Percentiles rank a stretch among this genome's conserved stretches.
phyloP scores from a whole-genome alignment of 2,797 vertebrate species.

The Hippoglossus hippoglossus region DNA sequence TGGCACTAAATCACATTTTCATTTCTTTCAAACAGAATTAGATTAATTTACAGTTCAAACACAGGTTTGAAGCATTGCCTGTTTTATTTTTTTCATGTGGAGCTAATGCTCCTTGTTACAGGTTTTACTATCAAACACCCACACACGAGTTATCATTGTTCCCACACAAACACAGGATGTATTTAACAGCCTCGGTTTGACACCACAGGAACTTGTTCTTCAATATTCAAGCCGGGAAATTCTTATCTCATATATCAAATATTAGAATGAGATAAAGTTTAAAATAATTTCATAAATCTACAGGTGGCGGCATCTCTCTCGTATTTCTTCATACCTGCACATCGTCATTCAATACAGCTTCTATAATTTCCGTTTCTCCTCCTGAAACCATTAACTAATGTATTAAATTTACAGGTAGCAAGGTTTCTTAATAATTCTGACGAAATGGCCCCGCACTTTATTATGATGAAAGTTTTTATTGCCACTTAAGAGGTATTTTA shows the following conservation, averaged over 20 bases:
- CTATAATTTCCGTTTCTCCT: background rate
- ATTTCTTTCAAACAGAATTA: background rate
- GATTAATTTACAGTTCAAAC: background rate
- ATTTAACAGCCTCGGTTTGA: background rate
- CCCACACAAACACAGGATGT: background rate
- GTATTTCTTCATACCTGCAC: too few relatives aligned
- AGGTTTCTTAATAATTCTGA: background rate
- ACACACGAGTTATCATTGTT: background rate
- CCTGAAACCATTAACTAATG: background rate
- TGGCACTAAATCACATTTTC: background rate
- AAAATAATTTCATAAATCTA: background rate
- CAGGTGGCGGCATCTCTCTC: background rate
- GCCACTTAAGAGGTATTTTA: background rate
- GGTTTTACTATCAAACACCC: background rate
- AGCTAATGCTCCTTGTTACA: background rate
- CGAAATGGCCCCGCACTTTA: background rate
- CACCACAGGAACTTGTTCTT: background rate
- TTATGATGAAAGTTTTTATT: background rate
- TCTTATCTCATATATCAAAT: background rate
- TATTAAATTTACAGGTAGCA: background rate
- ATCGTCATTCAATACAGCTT: background rate
- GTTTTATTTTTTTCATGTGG: background rate
- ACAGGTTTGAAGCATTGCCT: background rate
- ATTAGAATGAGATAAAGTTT: background rate
- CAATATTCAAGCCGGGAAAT: background rate